A percentile compares a stretch with the other conserved stretches of the same genome.
These are phyloP conservation scores for Choristoneura fumiferana DNA, from an alignment of 1,140 invertebrate genomes.

Conservation along the genomic window DNA sequence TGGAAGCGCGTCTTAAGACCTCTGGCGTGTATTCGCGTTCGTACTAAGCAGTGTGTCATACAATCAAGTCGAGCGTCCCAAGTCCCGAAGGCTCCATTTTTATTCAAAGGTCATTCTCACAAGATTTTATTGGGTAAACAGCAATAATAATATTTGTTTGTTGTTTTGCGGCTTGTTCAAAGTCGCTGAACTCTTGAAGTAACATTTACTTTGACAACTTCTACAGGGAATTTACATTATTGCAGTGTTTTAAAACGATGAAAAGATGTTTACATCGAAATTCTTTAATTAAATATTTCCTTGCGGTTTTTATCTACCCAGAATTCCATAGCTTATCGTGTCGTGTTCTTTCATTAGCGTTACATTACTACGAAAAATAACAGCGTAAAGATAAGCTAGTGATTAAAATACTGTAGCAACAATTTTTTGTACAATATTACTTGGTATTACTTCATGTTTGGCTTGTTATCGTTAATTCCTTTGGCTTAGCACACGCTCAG, in stretches of 20 bases:
- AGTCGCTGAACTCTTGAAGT: not conserved
- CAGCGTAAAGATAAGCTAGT: too few species aligned
- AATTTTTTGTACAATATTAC: too few species aligned
- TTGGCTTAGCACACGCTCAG: too few species aligned
- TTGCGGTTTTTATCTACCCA: too few species aligned
- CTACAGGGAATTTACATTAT: slow-evolving; percentile 10
- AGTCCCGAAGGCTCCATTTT: slow-evolving; percentile 10
- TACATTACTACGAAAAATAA: too few species aligned
- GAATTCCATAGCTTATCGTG: too few species aligned
- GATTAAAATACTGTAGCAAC: too few species aligned
- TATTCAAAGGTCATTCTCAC: slow-evolving; percentile 13
- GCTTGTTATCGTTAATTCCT: too few species aligned
- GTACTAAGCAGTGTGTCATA: not conserved
- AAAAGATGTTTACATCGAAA: not conserved
- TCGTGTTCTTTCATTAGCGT: too few species aligned
- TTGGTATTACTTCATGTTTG: too few species aligned
- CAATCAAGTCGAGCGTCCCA: not conserved
- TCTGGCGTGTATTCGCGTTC: too few species aligned
- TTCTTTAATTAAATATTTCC: not conserved
- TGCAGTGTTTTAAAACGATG: not conserved
- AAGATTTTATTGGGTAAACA: slow-evolving; percentile 15
- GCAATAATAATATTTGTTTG: not conserved
- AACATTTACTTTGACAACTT: not conserved
- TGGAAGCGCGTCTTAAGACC: too few species aligned
- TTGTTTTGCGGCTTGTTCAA: not conserved